A percentile compares a stretch with the other conserved stretches of the same genome.
Conservation (phyloP, 2,113 vertebrate genomes). For the Cacatua alba region DNA sequence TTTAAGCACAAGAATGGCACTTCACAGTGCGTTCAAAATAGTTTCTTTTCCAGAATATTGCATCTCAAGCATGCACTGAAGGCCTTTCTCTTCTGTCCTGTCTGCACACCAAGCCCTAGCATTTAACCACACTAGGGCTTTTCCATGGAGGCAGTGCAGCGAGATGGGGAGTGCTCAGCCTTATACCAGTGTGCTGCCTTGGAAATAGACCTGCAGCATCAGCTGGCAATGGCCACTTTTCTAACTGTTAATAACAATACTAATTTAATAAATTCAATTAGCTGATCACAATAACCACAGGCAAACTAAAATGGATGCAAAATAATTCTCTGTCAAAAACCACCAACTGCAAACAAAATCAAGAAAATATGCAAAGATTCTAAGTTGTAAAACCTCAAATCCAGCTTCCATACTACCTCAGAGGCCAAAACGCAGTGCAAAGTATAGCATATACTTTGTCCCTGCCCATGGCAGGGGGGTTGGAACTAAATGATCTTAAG, state of each 20-base stretch:
- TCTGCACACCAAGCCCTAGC: neutral
- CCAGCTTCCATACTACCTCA: neutral
- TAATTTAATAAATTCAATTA: neutral
- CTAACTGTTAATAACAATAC: neutral
- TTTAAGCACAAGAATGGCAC: neutral
- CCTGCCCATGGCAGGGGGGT: neutral
- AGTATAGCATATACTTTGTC: neutral
- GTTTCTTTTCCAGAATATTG: neutral
- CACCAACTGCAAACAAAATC: neutral
- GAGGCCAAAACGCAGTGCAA: neutral
- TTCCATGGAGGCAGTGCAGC: rapidly evolving
- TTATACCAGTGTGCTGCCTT: neutral
- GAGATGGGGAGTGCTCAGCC: rapidly evolving
- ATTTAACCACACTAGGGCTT: neutral
- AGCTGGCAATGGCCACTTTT: rapidly evolving
- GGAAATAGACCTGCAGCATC: rapidly evolving
- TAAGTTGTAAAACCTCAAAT: neutral
- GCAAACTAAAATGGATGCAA: neutral
- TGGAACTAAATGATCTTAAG: neutral
- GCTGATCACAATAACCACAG: neutral
- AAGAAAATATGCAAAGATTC: neutral
- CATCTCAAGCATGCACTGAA: neutral
- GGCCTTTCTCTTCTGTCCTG: neutral
- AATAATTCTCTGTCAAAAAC: neutral
- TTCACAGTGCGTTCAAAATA: neutral